A percentile compares a stretch with the other conserved stretches of the same genome.
Evolutionary conservation across 2,797 vertebrate species (phyloP).

Genomic region (Macropus fuliginosus): DNA sequence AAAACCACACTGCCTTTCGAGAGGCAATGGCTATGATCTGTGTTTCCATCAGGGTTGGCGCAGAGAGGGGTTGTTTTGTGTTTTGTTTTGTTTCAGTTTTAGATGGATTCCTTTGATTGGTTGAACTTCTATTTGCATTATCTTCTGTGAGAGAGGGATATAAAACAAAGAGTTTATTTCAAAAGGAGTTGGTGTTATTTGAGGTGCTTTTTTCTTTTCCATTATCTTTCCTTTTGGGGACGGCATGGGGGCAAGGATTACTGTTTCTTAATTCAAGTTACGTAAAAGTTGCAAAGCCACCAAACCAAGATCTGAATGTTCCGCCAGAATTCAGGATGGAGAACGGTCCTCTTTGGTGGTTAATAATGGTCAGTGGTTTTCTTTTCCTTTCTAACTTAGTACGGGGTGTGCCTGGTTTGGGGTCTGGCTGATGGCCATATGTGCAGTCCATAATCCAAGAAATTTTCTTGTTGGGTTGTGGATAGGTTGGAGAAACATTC

Average conservation of each 20-base stretch:
- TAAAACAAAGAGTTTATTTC: slow-evolving; percentile 27
- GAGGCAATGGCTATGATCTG: neutral
- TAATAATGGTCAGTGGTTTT: slow-evolving; percentile 71
- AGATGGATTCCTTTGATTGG: neutral
- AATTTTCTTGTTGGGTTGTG: slow-evolving; percentile 48
- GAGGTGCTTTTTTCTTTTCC: neutral
- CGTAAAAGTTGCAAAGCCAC: slow-evolving; percentile 64
- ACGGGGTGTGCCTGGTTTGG: slow-evolving; percentile 62
- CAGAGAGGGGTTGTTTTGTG: neutral
- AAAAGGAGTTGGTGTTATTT: neutral
- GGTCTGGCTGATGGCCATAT: slow-evolving; percentile 37
- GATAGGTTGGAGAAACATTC: neutral
- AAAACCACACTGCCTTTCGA: neutral
- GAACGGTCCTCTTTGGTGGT: slow-evolving; percentile 32
- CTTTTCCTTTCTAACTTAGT: slow-evolving; percentile 62
- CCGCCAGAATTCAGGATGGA: slow-evolving; percentile 42
- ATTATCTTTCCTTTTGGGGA: neutral
- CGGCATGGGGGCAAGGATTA: neutral
- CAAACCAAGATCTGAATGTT: slow-evolving; percentile 47
- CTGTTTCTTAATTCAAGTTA: slow-evolving; percentile 58
- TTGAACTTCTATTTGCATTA: neutral
- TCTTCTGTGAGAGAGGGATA: neutral
- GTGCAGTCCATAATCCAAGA: slow-evolving; percentile 42
- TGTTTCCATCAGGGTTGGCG: neutral
- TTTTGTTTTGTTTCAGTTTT: neutral